Evolutionary conservation across 2,888 invertebrate species (phyloP).

Genomic region (Lumbricus terrestris): DNA sequence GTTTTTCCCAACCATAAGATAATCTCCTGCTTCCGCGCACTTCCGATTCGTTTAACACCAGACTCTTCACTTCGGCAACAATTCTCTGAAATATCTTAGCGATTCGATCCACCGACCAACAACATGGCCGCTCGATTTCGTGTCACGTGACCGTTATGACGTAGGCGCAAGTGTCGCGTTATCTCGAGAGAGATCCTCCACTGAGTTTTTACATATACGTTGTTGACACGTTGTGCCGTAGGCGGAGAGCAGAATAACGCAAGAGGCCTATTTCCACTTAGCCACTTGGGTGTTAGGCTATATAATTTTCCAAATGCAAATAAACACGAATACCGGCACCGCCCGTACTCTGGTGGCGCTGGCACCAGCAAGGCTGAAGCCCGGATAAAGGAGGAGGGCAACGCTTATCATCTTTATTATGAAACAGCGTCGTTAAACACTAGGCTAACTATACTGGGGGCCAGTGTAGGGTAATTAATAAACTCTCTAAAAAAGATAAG

Average conservation of each 20-base stretch:
- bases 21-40: neutral
- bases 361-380: no score
- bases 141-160: neutral
- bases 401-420: no score
- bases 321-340: no score
- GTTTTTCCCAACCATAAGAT: neutral
- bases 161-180: neutral
- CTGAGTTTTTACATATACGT: neutral
- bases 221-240: neutral
- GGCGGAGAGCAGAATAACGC: neutral
- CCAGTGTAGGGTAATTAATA: no score
- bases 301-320: no score
- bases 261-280: neutral
- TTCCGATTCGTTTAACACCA: neutral
- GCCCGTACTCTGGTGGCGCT: no score
- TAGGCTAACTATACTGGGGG: no score
- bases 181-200: neutral
- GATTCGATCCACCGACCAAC: neutral
- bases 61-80: neutral
- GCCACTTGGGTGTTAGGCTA: no score
- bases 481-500: neutral
- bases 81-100: conserved; percentile 3
- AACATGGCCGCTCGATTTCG: neutral
- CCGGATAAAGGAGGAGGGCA: no score
- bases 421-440: no score